Evolutionary conservation across 2,888 invertebrate species (phyloP).

Genomic region (Cyrtodaria siliqua): DNA sequence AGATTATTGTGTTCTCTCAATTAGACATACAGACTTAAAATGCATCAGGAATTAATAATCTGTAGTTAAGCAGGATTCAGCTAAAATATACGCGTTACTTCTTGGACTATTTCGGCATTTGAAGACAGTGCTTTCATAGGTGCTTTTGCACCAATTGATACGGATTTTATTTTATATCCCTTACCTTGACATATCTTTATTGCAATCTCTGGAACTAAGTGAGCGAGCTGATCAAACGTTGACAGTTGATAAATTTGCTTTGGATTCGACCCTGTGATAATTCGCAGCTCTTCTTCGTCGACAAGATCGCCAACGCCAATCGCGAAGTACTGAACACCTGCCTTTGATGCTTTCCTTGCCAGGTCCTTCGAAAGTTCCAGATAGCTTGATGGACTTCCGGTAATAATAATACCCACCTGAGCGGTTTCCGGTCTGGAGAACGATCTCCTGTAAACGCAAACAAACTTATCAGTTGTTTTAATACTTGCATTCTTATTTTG

Average conservation of each 20-base stretch:
- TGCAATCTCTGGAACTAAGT: conserved; percentile 71
- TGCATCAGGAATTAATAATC: no score
- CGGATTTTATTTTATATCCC: background rate
- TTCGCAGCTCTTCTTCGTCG: conserved; percentile 70
- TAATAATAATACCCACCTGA: conserved; percentile 76
- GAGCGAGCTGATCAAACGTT: conserved; percentile 71
- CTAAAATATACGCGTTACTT: no score
- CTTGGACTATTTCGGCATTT: no score
- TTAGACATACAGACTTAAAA: no score
- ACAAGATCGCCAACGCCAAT: conserved; percentile 75
- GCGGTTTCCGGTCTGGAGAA: conserved; percentile 68
- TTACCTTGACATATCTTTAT: conserved; percentile 78
- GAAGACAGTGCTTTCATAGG: no score
- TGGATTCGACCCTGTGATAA: conserved; percentile 63
- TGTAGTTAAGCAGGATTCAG: no score
- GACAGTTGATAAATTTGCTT: conserved; percentile 65
- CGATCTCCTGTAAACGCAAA: conserved; percentile 64
- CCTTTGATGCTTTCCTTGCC: conserved; percentile 69
- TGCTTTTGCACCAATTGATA: no score
- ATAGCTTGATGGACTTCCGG: conserved; percentile 72
- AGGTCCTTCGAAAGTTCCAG: conserved; percentile 69
- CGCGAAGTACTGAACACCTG: conserved; percentile 76
- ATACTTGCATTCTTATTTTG: no score
- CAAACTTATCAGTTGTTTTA: no score
- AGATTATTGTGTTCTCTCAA: no score